Evolutionary conservation across 2,888 invertebrate species (phyloP).

Genomic region (Ochropacha duplaris): DNA sequence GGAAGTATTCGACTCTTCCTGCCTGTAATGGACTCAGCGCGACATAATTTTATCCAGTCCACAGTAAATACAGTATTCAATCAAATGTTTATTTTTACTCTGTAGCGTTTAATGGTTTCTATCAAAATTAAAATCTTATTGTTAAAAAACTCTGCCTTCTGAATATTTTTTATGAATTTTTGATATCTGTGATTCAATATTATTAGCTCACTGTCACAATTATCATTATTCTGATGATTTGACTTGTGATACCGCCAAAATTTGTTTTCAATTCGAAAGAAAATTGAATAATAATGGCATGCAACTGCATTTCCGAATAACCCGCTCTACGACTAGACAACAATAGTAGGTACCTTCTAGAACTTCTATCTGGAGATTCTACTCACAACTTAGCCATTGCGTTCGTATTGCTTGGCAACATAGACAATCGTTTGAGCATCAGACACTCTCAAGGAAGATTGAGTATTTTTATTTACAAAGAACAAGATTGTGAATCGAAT

Average conservation of each 20-base stretch:
- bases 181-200: too few species aligned
- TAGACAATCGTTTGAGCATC: neutral
- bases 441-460: conserved; percentile 5
- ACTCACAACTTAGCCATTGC: neutral
- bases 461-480: conserved; percentile 6
- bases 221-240: too few species aligned
- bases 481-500: too few species aligned
- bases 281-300: neutral
- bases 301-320: neutral
- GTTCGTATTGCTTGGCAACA: neutral
- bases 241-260: too few species aligned
- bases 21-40: conserved; percentile 55
- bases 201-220: too few species aligned
- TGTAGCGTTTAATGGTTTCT: neutral
- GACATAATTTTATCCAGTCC: conserved; percentile 13
- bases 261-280: neutral
- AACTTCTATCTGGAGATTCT: neutral
- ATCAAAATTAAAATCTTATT: neutral
- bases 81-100: neutral
- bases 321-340: neutral
- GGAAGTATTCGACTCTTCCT: conserved; percentile 60
- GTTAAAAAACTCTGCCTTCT: neutral
- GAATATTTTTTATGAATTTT: neutral
- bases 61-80: neutral
- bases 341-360: neutral